Percentiles rank a stretch among this genome's conserved stretches.
These are phyloP conservation scores for Phania funesta DNA, from an alignment of 2,888 invertebrate genomes.

Conservation along the genomic window DNA sequence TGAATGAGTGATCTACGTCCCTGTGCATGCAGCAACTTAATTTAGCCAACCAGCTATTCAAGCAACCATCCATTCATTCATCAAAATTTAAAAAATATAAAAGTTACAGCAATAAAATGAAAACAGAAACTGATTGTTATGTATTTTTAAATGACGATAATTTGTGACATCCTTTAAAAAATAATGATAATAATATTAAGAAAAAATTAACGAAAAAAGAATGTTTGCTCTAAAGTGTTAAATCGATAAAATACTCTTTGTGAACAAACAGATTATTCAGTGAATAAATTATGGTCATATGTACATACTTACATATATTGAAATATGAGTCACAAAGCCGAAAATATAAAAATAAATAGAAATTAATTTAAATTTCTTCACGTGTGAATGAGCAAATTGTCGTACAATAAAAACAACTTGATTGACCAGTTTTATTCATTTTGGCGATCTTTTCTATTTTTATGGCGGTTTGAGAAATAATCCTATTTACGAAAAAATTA, in stretches of 20 bases:
- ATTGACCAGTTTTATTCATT: too few relatives aligned
- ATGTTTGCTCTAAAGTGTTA: constrained; percentile 56
- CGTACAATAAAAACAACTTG: too few relatives aligned
- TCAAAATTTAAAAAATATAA: constrained; percentile 35
- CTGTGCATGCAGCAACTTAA: constrained; percentile 20
- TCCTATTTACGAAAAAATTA: too few relatives aligned
- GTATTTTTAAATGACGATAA: constrained; percentile 76
- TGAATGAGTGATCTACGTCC: not conserved
- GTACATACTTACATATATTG: too few relatives aligned
- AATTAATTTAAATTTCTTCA: too few relatives aligned
- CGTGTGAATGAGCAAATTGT: too few relatives aligned
- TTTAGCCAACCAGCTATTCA: constrained; percentile 4
- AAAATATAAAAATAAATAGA: too few relatives aligned
- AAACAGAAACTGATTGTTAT: constrained; percentile 74
- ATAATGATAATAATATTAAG: not conserved
- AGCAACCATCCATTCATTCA: constrained; percentile 31
- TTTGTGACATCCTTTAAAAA: constrained; percentile 65
- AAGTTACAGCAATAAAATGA: constrained; percentile 19
- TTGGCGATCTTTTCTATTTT: too few relatives aligned
- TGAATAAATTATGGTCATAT: too few relatives aligned
- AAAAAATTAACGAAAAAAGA: constrained; percentile 12
- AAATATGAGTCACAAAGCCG: too few relatives aligned
- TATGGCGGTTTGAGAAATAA: too few relatives aligned
- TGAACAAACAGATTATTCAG: too few relatives aligned
- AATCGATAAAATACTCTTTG: constrained; percentile 43